phyloP scores from a whole-genome alignment of 2,113 vertebrate genomes.

The Oncorhynchus mykiss region DNA sequence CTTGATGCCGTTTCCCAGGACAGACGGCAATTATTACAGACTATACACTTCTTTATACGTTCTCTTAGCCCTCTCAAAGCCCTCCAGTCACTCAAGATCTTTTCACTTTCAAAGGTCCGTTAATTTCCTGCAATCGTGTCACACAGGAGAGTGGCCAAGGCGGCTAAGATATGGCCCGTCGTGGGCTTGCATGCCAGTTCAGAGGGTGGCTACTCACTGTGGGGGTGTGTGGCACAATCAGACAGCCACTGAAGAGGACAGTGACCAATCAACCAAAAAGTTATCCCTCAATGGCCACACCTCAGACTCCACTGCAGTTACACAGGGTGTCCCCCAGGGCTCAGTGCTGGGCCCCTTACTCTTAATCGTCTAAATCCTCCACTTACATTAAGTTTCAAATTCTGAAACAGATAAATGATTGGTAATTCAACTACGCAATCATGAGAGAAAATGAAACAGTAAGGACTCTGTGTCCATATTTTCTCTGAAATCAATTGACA shows the following conservation, averaged over 20 bases:
- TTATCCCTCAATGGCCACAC: too few relatives aligned
- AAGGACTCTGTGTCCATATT: not conserved
- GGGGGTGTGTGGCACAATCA: not conserved
- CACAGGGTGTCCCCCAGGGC: too few relatives aligned
- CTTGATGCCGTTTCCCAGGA: slow-evolving; percentile 89
- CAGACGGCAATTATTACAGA: slow-evolving; percentile 84
- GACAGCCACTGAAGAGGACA: not conserved
- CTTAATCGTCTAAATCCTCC: too few relatives aligned
- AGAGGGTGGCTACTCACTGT: not conserved
- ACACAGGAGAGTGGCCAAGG: slow-evolving; percentile 52
- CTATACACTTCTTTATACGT: slow-evolving; percentile 68
- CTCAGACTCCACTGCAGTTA: too few relatives aligned
- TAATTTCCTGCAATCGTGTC: slow-evolving; percentile 83
- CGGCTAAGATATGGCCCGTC: slow-evolving; percentile 34
- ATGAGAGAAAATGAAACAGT: not conserved
- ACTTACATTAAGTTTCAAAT: not conserved
- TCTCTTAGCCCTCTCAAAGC: slow-evolving; percentile 61
- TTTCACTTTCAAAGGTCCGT: slow-evolving; percentile 80
- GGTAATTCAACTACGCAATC: not conserved
- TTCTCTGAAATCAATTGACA: not conserved
- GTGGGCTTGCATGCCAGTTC: not conserved
- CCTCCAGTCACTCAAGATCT: slow-evolving; percentile 75
- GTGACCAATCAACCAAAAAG: not conserved
- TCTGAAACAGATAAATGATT: not conserved
- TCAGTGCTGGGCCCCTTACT: too few relatives aligned